Base-by-base conservation (phyloP, 2,888 invertebrate species). In the Exocentrus adspersus region DNA sequence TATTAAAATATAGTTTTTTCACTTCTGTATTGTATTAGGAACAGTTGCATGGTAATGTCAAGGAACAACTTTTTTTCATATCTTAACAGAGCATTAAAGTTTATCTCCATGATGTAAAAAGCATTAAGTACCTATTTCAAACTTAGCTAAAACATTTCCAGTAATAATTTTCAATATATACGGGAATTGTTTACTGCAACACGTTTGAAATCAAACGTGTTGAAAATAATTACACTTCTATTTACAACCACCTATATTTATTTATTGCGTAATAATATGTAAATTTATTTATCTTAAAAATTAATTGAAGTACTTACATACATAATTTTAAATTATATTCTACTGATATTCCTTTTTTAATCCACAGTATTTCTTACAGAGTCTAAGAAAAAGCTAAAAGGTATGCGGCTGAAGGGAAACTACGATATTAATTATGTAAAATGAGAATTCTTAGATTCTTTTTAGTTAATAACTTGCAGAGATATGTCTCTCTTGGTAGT, bases 381-480 rank as follows among this genome's bases (percentile, higher is more conserved):
- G 88, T 88, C 90, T 89, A 90, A 90, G 90, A 90, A 90, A 90
- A 90, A 89, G 86, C 88, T 85, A 81, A 86, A 86, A 86, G 86
- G 86, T 86, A 86, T 81, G 83, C 80, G 77, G 79, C 76, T 77
- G 75, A 72, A 77, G 62, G 52, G 58, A 37, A 50, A 60, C 75
- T 72, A 75, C 71, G 73, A 71, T 70, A 72, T 72, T 73, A 53
- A 53, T 60, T 52, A 74, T 75, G 75, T 76, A 75, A 77, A 72
- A 71, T 63, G 58, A 58, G 63, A 65, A 21, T 58, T 56, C 64
- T 70, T 68, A 63, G 63, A 60, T 70, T 68, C n/a, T 57, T 53
- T 65, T 75, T 74, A 74, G 68, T 65, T 68, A 32, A 60, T 60
- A 61, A 53, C 60, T 60, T 65, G 59, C 60, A 56, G 50, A 61